Conservation (phyloP, 2,888 invertebrate species). For the Tipula helvola region DNA sequence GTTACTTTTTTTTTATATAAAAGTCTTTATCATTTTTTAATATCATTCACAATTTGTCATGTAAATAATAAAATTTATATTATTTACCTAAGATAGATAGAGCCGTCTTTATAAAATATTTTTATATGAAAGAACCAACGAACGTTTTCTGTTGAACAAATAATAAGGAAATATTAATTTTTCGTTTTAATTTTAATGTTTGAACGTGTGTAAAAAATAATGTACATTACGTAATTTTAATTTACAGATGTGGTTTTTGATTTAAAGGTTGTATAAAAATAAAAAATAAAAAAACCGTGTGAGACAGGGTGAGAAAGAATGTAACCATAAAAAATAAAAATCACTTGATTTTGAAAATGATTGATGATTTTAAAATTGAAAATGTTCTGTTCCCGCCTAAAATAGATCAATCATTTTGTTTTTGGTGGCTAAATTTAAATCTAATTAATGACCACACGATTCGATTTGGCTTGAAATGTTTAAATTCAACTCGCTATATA, state of each 20-base stretch:
- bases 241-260: not conserved
- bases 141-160: not conserved
- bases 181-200: not conserved
- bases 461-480: not conserved
- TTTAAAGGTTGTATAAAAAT: not conserved
- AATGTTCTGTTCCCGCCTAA: not conserved
- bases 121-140: not conserved
- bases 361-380: too few species aligned
- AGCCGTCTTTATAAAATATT: not conserved
- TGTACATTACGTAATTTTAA: not conserved
- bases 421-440: not conserved
- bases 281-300: not conserved
- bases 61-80: not conserved
- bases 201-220: not conserved
- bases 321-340: not conserved
- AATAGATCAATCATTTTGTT: not conserved
- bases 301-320: not conserved
- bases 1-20: not conserved
- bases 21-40: not conserved
- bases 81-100: not conserved
- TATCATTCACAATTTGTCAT: not conserved
- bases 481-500: too few species aligned
- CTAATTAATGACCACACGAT: not conserved
- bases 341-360: not conserved
- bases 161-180: not conserved